Evolutionary conservation across 2,888 invertebrate species (phyloP), one percentile per base, ranked within the genome.

Genomic region (Hemaris fuciformis): DNA sequence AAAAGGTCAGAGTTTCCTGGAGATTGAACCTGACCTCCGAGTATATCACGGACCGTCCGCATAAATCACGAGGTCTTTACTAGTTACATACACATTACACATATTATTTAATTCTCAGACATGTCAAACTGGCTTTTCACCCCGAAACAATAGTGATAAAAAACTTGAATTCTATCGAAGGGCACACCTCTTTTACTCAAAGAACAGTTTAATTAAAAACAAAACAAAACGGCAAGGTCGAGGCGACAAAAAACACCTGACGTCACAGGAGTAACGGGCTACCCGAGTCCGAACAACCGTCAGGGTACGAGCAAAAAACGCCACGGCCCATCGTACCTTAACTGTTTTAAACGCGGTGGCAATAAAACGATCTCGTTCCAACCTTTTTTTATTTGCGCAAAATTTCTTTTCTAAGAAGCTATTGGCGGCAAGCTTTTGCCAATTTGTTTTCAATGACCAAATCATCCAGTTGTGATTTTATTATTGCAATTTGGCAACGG

Each of bases 371-470:
- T 61, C 66, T 34, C 41, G 20, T 38, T 18, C 25, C 23, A 23
- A 41, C 8, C 23, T 38, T 13, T 59, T 77, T 72, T 72, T 68
- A 70, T 48, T 86, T 88, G 84, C 76, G 86, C 88, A 87, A 88
- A 83, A 88, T 87, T 89, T 89, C 87, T 88, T 87, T 88, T 87
- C 88, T 79, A 71, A 70, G 85, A 85, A 88, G 69, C 68, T 75
- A 77, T 70, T 72, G 63, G 64, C 60, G 20, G 60, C 68, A 57
- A n/a, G 45, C 68, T 62, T 74, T 80, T 76, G 72, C 69, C 18
- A 66, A 57, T 69, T 73, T 74, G 65, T 75, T 73, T 66, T 34
- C 13, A 8, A n/a, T 5, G 4, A 23, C 46, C 41, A 13, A 25
- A 53, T 59, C 60, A 38, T 38, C 38, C 3, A 48, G 41, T 27